Evolutionary conservation across 1,140 invertebrate genomes (phyloP), one percentile per base, ranked within the genome.

Genomic region (Hycleus phaleratus): DNA sequence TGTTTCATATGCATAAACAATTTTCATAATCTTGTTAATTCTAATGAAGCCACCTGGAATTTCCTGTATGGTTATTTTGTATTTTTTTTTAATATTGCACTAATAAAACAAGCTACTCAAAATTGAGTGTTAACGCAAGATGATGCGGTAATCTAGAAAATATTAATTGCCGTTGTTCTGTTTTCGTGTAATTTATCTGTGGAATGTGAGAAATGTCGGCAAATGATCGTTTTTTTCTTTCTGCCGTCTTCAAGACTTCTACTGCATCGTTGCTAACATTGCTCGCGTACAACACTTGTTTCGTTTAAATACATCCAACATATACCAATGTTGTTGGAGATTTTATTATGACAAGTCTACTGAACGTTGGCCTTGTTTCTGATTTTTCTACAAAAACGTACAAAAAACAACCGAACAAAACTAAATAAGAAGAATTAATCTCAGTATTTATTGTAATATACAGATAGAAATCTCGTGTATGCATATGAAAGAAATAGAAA

Each of bases 11-110:
- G 32, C 32, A 32, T 32, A 32, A 32, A 32, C 24, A 43, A 39
- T 52, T 40, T 52, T 52, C 49, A 43, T 52, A 52, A 52, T 52
- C 49, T 52, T 52, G 49, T 43, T 52, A 52, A 52, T 52, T 52
- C 39, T 52, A 52, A 52, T 52, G 49, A 52, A 52, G n/a, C 40
- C 25, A 32, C 32, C 32, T 32, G 32, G 7, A 32, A 7, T 18
- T 18, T 18, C 18, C 18, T 18, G 18, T 18, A 18, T 18, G 18
- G 7, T 32, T 32, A 32, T 5, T 32, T 32, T 32, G 32, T 32
- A 3, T 32, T 32, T 32, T 5, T 32, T 32, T 32, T 32, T 32
- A 32, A 32, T 32, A 32, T 7, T 7, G 32, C 18, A 18, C 18
- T 18, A 18, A 18, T 18, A 18, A 18, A 18, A 18, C 18, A 12